phyloP scores from a whole-genome alignment of 2,797 vertebrate genomes.

The Chaunax sp. region DNA sequence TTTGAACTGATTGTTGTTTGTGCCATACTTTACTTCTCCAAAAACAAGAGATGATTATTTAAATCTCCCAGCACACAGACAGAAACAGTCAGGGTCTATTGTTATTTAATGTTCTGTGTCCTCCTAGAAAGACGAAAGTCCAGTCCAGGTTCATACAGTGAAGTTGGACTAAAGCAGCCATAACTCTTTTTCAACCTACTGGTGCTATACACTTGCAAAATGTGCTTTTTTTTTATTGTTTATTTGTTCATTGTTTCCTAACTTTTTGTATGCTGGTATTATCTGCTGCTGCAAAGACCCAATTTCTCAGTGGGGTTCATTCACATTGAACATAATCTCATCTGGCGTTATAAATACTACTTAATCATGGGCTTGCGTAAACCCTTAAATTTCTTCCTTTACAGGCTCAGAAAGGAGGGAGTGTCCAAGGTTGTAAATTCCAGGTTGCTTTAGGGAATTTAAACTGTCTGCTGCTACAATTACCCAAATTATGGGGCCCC shows the following conservation, averaged over 20 bases:
- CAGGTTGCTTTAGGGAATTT: constrained; percentile 42
- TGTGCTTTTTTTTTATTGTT: neutral
- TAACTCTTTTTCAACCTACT: no score
- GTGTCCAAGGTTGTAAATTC: constrained; percentile 51
- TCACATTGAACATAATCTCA: constrained; percentile 1
- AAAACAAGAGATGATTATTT: no score
- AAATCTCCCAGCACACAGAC: no score
- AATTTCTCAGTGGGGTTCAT: neutral
- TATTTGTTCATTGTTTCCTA: neutral
- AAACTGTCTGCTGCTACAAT: constrained; percentile 43
- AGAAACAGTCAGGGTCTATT: no score
- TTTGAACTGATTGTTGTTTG: no score
- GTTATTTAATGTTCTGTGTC: no score
- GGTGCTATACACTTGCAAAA: neutral
- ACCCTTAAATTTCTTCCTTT: constrained; percentile 2
- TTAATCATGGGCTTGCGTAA: neutral
- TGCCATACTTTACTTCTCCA: no score
- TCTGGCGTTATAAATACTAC: constrained; percentile 12
- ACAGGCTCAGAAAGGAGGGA: constrained; percentile 20
- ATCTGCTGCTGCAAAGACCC: neutral
- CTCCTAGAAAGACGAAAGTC: no score
- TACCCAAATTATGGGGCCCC: constrained; percentile 32
- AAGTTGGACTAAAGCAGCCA: no score
- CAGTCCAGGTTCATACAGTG: no score
- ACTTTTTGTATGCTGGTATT: neutral